phyloP scores from a whole-genome alignment of 2,797 vertebrate genomes.

The Tokudaia muenninki region DNA sequence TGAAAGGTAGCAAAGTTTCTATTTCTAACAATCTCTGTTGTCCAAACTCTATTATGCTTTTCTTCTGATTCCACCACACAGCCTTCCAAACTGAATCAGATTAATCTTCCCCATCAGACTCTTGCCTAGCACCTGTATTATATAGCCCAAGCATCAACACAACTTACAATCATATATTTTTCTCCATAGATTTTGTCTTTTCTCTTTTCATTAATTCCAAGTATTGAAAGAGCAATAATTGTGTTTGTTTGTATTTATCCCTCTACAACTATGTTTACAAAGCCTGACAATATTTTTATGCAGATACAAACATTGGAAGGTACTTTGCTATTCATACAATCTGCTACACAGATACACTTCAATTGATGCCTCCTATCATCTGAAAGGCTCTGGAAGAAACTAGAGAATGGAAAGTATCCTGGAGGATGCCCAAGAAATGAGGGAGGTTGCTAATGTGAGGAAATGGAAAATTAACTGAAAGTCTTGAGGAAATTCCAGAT shows the following conservation, averaged over 20 bases:
- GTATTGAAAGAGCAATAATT: background rate
- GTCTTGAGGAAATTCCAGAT: background rate
- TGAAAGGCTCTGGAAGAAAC: background rate
- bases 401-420: background rate
- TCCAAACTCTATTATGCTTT: background rate
- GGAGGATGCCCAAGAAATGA: constrained; percentile 13
- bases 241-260: constrained; percentile 16
- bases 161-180: background rate
- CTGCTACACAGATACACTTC: background rate
- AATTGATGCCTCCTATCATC: background rate
- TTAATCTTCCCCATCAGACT: background rate
- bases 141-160: background rate
- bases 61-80: background rate
- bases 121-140: background rate
- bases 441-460: background rate
- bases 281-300: background rate
- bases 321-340: background rate
- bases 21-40: constrained; percentile 21
- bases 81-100: constrained; percentile 25
- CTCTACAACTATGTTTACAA: background rate
- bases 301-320: background rate
- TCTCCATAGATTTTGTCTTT: background rate
- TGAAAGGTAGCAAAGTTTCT: constrained; percentile 30
- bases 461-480: background rate
- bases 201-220: background rate